Evolutionary conservation across 2,797 vertebrate species (phyloP).

Genomic region (Vireo griseus): DNA sequence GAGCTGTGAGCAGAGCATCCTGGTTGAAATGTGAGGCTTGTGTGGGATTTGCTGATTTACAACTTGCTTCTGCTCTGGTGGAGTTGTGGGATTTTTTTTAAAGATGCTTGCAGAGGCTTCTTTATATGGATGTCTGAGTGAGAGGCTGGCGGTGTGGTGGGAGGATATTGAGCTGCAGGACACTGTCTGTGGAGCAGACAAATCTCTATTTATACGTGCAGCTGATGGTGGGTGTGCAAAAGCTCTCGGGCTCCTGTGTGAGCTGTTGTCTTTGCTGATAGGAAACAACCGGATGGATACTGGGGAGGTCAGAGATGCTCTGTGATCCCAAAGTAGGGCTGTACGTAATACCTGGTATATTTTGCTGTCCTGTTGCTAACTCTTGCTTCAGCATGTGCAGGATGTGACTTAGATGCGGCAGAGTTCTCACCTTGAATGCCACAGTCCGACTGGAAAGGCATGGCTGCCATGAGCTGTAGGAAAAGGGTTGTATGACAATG

Average conservation of each 20-base stretch:
- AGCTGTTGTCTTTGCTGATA: background rate
- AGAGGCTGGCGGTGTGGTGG: background rate
- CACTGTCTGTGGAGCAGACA: background rate
- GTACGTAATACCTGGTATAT: fast-evolving
- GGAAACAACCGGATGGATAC: background rate
- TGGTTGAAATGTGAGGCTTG: background rate
- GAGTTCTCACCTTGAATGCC: background rate
- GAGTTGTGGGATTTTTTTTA: background rate
- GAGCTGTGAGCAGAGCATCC: background rate
- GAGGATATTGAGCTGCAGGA: conserved; percentile 11
- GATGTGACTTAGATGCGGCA: background rate
- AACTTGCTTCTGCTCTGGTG: background rate
- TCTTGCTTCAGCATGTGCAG: background rate
- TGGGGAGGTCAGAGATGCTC: background rate
- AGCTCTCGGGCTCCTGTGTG: background rate
- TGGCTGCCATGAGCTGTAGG: fast-evolving
- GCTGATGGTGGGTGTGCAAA: background rate
- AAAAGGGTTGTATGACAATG: fast-evolving
- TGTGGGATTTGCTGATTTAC: background rate
- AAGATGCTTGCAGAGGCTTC: background rate
- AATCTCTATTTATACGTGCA: background rate
- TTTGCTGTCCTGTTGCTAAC: background rate
- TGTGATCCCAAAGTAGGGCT: background rate
- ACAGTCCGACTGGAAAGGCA: fast-evolving
- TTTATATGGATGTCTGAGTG: background rate